Percentiles rank a stretch among this genome's conserved stretches.
phyloP scores from a whole-genome alignment of 2,113 vertebrate genomes.

The Lathamus discolor region DNA sequence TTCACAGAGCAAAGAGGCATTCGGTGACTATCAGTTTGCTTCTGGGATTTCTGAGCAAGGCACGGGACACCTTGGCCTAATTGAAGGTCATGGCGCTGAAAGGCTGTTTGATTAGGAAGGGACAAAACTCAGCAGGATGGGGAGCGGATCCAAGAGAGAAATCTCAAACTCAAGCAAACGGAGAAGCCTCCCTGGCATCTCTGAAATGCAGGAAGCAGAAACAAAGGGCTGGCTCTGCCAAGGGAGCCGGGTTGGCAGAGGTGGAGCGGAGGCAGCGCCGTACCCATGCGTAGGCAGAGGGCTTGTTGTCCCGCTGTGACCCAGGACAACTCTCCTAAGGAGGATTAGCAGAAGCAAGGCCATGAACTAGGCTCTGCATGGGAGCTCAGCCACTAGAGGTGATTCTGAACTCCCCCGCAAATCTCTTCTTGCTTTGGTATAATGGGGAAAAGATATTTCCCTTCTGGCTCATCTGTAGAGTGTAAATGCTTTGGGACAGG shows the following conservation, averaged over 20 bases:
- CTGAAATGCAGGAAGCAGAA: not conserved
- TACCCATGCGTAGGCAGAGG: not conserved
- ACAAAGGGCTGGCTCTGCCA: not conserved
- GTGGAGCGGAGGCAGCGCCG: accelerated
- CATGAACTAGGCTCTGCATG: not conserved
- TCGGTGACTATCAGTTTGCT: not conserved
- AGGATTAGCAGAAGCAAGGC: not conserved
- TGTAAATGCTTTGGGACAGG: not conserved
- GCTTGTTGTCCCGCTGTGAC: not conserved
- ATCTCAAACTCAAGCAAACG: not conserved
- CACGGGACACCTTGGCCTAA: not conserved
- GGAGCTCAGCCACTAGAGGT: not conserved
- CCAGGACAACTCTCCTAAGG: not conserved
- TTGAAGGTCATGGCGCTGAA: not conserved
- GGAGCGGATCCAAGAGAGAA: not conserved
- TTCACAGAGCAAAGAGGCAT: not conserved
- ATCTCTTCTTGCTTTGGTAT: not conserved
- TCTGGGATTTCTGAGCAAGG: not conserved
- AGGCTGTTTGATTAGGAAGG: not conserved
- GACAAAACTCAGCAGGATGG: not conserved
- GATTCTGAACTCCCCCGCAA: not conserved
- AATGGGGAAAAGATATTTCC: not conserved
- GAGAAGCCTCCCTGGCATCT: not conserved
- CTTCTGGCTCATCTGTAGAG: not conserved
- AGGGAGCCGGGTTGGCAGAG: not conserved